Evolutionary conservation across 2,113 vertebrate genomes (phyloP).

Genomic region (Antennarius striatus): DNA sequence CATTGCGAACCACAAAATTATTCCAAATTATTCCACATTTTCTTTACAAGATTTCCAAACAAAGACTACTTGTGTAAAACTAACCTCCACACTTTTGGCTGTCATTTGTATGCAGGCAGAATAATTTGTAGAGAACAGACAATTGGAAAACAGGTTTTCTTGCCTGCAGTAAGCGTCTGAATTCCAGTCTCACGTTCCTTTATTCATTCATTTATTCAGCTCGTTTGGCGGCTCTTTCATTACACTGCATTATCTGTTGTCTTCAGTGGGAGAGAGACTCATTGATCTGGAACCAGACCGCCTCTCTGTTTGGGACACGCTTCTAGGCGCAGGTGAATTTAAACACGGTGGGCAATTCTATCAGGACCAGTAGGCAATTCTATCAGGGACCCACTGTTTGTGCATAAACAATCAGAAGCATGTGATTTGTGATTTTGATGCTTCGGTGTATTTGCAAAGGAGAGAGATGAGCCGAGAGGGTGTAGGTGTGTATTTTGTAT

Average conservation of each 20-base stretch:
- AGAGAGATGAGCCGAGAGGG: constrained; percentile 71
- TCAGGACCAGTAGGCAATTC: constrained; percentile 78
- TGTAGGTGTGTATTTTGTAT: constrained; percentile 81
- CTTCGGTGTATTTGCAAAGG: constrained; percentile 75
- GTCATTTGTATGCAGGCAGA: constrained; percentile 77
- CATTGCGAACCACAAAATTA: constrained; percentile 20
- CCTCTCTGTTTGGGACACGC: constrained; percentile 80
- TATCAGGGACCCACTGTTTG: constrained; percentile 79
- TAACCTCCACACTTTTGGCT: constrained; percentile 58
- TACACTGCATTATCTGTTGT: constrained; percentile 81
- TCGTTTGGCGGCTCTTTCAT: constrained; percentile 82
- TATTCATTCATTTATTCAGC: constrained; percentile 82
- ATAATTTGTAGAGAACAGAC: constrained; percentile 75
- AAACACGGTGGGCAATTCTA: constrained; percentile 79
- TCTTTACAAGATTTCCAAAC: constrained; percentile 42
- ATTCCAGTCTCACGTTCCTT: constrained; percentile 79
- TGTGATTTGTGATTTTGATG: constrained; percentile 81
- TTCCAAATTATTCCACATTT: constrained; percentile 36
- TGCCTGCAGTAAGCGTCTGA: constrained; percentile 78
- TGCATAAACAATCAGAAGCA: constrained; percentile 81
- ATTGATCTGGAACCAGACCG: constrained; percentile 82
- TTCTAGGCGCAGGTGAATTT: constrained; percentile 81
- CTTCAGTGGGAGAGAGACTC: constrained; percentile 79
- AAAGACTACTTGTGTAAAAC: constrained; percentile 44
- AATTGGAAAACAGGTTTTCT: constrained; percentile 77